These are phyloP conservation scores for Catharus fuscescens DNA, from an alignment of 2,113 vertebrate genomes.

Conservation along the genomic window DNA sequence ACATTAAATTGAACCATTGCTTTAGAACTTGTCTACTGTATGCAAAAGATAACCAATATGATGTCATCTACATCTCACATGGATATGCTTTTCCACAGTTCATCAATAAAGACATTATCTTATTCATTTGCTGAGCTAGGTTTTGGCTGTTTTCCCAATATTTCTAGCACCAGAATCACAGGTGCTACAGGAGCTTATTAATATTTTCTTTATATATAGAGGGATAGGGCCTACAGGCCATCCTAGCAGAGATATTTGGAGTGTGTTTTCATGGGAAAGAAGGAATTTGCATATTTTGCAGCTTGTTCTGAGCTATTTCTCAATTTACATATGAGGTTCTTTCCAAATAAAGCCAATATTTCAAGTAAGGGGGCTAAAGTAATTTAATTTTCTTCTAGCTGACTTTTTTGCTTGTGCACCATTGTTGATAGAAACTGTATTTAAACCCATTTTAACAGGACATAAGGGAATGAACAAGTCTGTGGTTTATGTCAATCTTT, in stretches of 20 bases:
- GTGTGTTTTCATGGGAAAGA: not conserved
- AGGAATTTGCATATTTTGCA: not conserved
- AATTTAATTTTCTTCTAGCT: not conserved
- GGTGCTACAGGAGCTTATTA: not conserved
- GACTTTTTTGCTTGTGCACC: not conserved
- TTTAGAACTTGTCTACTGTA: not conserved
- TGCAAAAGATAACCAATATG: not conserved
- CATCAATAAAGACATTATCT: not conserved
- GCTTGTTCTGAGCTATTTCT: not conserved
- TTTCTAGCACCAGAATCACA: not conserved
- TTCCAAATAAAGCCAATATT: not conserved
- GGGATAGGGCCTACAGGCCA: not conserved
- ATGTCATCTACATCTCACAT: not conserved
- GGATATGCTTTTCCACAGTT: not conserved
- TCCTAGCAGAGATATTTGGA: not conserved
- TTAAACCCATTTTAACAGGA: not conserved
- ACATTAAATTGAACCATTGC: not conserved
- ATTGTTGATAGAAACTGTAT: not conserved
- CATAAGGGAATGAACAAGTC: not conserved
- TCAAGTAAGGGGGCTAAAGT: not conserved
- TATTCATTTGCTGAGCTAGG: not conserved
- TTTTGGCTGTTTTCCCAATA: not conserved
- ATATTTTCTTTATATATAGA: not conserved
- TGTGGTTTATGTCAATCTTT: not conserved
- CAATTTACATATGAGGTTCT: not conserved